Conservation (phyloP, 2,888 invertebrate genomes). For the Abscondita cerata region DNA sequence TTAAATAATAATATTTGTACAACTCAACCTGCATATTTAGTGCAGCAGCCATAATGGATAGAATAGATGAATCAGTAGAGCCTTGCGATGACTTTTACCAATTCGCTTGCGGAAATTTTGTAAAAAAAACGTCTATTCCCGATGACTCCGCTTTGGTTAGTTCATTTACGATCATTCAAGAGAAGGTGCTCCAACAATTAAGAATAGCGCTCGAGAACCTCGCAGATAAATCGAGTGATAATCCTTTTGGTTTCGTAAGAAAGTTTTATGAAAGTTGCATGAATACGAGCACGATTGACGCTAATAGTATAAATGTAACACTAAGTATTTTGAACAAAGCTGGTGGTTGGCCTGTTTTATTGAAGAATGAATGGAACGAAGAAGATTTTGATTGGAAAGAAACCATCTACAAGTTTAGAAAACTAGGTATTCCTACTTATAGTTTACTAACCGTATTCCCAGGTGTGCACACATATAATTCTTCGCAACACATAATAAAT, state of each 20-base stretch:
- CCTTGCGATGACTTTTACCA: constrained; percentile 63
- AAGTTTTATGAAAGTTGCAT: constrained; percentile 72
- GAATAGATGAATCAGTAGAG: constrained; percentile 70
- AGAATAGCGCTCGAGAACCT: constrained; percentile 16
- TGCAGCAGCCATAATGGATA: constrained; percentile 71
- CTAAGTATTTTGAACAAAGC: constrained; percentile 72
- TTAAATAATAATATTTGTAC: constrained; percentile 56
- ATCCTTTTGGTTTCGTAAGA: constrained; percentile 12
- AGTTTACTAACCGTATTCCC: constrained; percentile 30
- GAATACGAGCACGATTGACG: constrained; percentile 83
- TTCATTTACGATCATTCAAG: constrained; percentile 16
- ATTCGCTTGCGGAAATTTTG: constrained; percentile 28
- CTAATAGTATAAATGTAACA: constrained; percentile 76
- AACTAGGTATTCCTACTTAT: constrained; percentile 29
- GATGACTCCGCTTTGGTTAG: constrained; percentile 10
- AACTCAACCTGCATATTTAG: constrained; percentile 77
- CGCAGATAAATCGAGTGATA: neutral
- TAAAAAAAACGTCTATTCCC: constrained; percentile 10
- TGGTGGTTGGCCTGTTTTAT: constrained; percentile 93
- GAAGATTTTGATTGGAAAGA: constrained; percentile 75
- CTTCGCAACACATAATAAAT: constrained; percentile 31
- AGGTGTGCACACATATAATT: constrained; percentile 35
- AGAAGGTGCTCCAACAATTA: constrained; percentile 14
- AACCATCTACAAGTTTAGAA: constrained; percentile 23
- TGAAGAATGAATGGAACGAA: constrained; percentile 76